Percentiles rank a stretch among this genome's conserved stretches.
Evolutionary conservation across 2,113 vertebrate species (phyloP).

Genomic region (Tricholaema leucomelas): DNA sequence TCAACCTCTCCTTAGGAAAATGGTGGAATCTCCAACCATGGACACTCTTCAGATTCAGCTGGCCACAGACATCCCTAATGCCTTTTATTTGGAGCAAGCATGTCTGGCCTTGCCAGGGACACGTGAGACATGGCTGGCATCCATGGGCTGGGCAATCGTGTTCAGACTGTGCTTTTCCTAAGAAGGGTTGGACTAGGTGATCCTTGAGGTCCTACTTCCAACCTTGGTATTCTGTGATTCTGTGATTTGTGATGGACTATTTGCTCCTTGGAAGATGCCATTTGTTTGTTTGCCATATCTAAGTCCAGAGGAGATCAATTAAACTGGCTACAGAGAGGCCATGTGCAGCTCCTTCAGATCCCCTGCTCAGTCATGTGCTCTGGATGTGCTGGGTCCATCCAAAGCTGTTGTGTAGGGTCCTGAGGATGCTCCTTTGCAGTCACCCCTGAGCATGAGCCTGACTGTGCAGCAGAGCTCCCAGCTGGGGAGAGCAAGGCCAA

Average conservation of each 20-base stretch:
- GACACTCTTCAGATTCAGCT: background rate
- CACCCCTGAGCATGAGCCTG: fast-evolving
- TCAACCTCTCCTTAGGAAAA: background rate
- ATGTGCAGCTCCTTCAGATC: background rate
- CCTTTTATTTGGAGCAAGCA: background rate
- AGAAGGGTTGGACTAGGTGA: background rate
- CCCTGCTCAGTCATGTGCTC: fast-evolving
- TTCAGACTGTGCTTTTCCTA: background rate
- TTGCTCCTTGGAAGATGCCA: background rate
- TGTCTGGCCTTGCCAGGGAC: background rate
- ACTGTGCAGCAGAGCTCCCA: fast-evolving
- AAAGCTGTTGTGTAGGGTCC: background rate
- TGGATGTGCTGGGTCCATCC: background rate
- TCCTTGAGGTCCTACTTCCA: background rate
- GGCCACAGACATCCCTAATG: background rate
- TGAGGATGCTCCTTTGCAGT: background rate
- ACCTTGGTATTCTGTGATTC: background rate
- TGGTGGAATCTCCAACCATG: background rate
- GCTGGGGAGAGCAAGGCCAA: background rate
- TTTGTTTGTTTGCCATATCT: background rate
- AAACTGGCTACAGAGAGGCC: background rate
- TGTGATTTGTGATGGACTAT: background rate
- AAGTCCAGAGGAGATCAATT: background rate
- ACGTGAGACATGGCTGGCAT: too few species aligned
- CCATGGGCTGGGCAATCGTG: background rate